Percentiles rank a stretch among this genome's conserved stretches.
Evolutionary conservation across 2,113 vertebrate species (phyloP).

Genomic region (Diadophis punctatus): DNA sequence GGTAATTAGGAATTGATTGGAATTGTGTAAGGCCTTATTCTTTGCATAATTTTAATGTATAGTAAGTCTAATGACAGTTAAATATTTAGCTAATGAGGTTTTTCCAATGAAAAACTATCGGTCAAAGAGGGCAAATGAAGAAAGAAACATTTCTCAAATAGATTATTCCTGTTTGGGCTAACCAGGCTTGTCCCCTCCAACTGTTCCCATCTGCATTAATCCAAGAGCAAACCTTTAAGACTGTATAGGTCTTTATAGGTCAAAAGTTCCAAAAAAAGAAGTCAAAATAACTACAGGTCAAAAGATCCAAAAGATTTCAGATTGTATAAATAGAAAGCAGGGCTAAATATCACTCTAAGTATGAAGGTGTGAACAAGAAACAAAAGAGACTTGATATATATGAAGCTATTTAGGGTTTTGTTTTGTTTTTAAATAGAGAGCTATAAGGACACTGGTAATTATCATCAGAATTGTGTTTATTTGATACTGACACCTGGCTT

Average conservation of each 20-base stretch:
- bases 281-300: not conserved
- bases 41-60: not conserved
- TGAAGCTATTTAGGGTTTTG: not conserved
- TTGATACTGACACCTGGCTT: not conserved
- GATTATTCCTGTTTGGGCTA: not conserved
- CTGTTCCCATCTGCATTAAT: not conserved
- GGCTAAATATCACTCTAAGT: not conserved
- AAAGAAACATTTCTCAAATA: not conserved
- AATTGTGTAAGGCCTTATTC: not conserved
- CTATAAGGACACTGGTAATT: slow-evolving; percentile 60
- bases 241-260: not conserved
- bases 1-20: not conserved
- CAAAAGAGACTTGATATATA: not conserved
- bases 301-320: not conserved
- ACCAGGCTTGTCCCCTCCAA: not conserved
- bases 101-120: not conserved
- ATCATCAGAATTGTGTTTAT: not conserved
- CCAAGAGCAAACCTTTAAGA: not conserved
- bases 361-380: not conserved
- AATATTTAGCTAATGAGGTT: not conserved
- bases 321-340: not conserved
- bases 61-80: not conserved
- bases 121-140: not conserved
- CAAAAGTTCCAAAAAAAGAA: not conserved
- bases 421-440: not conserved